Evolutionary conservation across 2,113 vertebrate genomes (phyloP).

Genomic region (Cyphomyrus discorhynchus): DNA sequence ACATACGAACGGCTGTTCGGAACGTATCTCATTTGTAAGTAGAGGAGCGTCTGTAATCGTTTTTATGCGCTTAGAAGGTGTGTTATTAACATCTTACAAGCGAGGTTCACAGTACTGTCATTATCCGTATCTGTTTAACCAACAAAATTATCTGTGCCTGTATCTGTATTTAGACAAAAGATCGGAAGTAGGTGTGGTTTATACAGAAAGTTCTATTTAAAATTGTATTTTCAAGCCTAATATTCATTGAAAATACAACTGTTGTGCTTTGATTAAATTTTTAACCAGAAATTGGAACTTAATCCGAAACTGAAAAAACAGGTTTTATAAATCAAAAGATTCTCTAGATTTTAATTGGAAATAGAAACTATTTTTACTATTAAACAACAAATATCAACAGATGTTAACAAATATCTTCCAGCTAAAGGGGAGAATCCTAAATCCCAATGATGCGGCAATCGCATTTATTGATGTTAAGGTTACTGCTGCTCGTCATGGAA

Average conservation of each 20-base stretch:
- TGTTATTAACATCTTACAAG: neutral
- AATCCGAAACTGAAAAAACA: neutral
- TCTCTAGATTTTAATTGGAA: neutral
- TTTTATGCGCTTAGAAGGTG: neutral
- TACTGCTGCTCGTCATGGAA: neutral
- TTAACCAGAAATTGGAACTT: neutral
- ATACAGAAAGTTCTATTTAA: neutral
- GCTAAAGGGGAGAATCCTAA: neutral
- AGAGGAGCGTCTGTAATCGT: neutral
- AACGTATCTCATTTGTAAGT: no score
- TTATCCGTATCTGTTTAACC: neutral
- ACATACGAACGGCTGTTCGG: no score
- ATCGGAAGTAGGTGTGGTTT: neutral
- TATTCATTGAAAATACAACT: neutral
- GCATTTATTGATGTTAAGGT: neutral
- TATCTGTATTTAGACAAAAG: neutral
- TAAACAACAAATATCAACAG: neutral
- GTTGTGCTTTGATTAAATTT: neutral
- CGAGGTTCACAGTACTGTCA: neutral
- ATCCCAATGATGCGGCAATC: neutral
- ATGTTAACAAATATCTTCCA: neutral
- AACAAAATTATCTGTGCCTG: neutral
- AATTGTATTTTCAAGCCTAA: neutral
- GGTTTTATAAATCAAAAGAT: neutral
- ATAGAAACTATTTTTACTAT: neutral